These are phyloP conservation scores for Halesus radiatus DNA, from an alignment of 1,140 invertebrate species.

Conservation along the genomic window DNA sequence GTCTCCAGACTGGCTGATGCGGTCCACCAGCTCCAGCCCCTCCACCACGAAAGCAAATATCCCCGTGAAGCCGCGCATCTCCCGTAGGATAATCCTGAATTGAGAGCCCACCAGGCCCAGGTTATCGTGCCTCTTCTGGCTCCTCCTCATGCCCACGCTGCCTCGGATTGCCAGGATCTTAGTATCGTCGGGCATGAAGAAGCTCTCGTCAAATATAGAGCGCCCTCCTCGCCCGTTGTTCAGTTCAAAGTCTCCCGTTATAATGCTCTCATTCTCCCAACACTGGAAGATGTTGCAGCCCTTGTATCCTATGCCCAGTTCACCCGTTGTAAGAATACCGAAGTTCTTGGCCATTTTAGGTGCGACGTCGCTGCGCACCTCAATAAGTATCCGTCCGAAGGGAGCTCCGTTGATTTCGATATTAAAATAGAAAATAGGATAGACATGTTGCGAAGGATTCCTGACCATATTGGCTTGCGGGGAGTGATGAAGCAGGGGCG, in stretches of 20 bases:
- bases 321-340: slow-evolving; percentile 82
- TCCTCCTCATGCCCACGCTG: slow-evolving; percentile 86
- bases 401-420: slow-evolving; percentile 81
- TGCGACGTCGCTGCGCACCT: slow-evolving; percentile 86
- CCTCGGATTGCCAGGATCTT: slow-evolving; percentile 82
- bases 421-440: slow-evolving; percentile 83
- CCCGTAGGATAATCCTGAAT: slow-evolving; percentile 84
- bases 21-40: slow-evolving; percentile 85
- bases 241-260: slow-evolving; percentile 84
- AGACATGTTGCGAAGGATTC: slow-evolving; percentile 69
- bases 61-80: slow-evolving; percentile 86
- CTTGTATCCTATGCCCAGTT: slow-evolving; percentile 83
- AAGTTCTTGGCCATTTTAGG: slow-evolving; percentile 95
- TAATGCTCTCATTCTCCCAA: slow-evolving; percentile 86
- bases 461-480: slow-evolving; percentile 66
- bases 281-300: slow-evolving; percentile 86
- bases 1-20: slow-evolving; percentile 83
- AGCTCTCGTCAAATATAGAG: slow-evolving; percentile 82
- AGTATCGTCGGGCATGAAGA: slow-evolving; percentile 87
- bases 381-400: slow-evolving; percentile 83
- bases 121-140: slow-evolving; percentile 85
- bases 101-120: slow-evolving; percentile 87
- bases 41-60: slow-evolving; percentile 88
- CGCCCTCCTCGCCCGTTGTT: slow-evolving; percentile 86
- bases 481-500: slow-evolving; percentile 60